Conservation (phyloP, 2,888 invertebrate species). For the Endomychus coccineus region DNA sequence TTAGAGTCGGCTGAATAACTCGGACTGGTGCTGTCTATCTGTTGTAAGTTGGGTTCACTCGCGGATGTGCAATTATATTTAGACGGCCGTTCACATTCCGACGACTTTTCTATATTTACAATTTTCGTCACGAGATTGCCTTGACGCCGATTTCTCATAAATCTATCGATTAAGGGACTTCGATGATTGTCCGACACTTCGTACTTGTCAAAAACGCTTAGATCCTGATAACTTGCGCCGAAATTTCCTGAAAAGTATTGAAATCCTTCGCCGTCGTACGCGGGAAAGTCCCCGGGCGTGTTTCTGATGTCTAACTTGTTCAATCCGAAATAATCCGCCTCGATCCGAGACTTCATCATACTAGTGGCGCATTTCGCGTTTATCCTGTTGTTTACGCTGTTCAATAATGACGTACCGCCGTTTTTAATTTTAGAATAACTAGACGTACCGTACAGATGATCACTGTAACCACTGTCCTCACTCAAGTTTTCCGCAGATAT, state of each 20-base stretch:
- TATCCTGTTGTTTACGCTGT: slow-evolving; percentile 2
- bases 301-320: slow-evolving; percentile 1
- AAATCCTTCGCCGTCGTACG: slow-evolving; percentile 35
- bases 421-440: slow-evolving; percentile 7
- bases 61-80: slow-evolving; percentile 39
- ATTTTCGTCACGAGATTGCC: slow-evolving; percentile 27
- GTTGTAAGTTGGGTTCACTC: slow-evolving; percentile 41
- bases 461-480: slow-evolving; percentile 73
- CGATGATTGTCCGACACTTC: slow-evolving; percentile 26
- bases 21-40: slow-evolving; percentile 18
- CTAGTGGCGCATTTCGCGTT: slow-evolving; percentile 3
- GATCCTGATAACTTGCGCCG: slow-evolving; percentile 42
- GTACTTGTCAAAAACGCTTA: slow-evolving; percentile 36
- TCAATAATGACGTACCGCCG: slow-evolving; percentile 1
- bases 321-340: slow-evolving; percentile 2
- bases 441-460: slow-evolving; percentile 37
- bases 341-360: slow-evolving; percentile 7
- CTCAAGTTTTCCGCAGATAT: slow-evolving; percentile 71
- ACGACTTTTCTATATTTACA: slow-evolving; percentile 35
- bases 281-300: slow-evolving; percentile 29
- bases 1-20: slow-evolving; percentile 16
- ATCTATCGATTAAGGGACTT: slow-evolving; percentile 34
- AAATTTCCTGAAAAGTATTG: slow-evolving; percentile 39
- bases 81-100: slow-evolving; percentile 29
- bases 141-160: slow-evolving; percentile 28